Evolutionary conservation across 2,797 vertebrate genomes (phyloP).

Genomic region (Rhinoraja longicauda): DNA sequence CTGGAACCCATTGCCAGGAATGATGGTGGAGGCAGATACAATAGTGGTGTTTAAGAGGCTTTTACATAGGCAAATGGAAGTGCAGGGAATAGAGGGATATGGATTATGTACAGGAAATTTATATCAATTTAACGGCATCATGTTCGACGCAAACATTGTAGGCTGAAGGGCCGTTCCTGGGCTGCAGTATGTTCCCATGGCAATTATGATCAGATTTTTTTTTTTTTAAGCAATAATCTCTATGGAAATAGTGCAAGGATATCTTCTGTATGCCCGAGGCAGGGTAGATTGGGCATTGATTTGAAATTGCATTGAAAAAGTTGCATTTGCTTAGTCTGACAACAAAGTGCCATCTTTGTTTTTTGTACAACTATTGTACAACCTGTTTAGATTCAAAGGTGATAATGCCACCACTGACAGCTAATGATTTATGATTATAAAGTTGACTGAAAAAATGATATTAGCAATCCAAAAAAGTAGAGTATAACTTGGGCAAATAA

Average conservation of each 20-base stretch:
- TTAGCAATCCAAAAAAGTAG: not conserved
- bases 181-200: no score
- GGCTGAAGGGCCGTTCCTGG: no score
- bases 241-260: not conserved
- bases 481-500: not conserved
- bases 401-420: not conserved
- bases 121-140: no score
- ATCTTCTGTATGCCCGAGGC: not conserved
- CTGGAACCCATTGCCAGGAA: no score
- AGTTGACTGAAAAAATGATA: not conserved
- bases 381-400: not conserved
- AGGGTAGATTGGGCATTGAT: not conserved
- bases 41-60: no score
- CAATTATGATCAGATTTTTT: not conserved
- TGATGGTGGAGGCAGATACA: no score
- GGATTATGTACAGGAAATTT: no score
- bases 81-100: no score
- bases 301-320: not conserved
- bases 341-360: not conserved
- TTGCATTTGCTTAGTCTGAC: not conserved
- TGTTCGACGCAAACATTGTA: no score
- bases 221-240: not conserved
- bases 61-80: no score
- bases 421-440: not conserved
- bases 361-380: no score